Conservation (phyloP, 2,888 invertebrate species). For the Andrena camellia region DNA sequence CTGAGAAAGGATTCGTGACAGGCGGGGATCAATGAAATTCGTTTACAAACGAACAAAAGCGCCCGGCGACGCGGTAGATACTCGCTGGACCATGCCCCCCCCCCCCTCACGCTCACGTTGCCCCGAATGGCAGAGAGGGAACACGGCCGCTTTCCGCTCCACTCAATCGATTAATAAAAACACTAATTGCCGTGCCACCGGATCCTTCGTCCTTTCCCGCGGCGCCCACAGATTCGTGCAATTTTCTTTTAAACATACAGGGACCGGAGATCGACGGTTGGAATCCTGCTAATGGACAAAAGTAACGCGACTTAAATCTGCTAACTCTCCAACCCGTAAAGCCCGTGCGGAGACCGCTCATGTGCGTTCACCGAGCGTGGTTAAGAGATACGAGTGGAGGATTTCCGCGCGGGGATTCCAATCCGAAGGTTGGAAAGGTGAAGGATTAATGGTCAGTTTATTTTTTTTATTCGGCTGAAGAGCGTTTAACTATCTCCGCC, state of each 20-base stretch:
- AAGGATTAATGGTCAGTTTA: too few species aligned
- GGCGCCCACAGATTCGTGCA: background rate
- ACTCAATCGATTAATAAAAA: slow-evolving; percentile 56
- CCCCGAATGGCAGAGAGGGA: slow-evolving; percentile 2
- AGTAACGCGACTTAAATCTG: too few species aligned
- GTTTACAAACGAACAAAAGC: slow-evolving; percentile 61
- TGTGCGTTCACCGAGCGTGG: too few species aligned
- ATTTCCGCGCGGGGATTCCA: too few species aligned
- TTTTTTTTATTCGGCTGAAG: background rate
- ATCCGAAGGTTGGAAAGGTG: too few species aligned
- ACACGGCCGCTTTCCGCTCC: slow-evolving; percentile 17
- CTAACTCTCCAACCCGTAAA: too few species aligned
- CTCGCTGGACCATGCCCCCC: slow-evolving; percentile 31
- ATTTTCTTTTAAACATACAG: too few species aligned
- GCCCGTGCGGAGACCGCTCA: too few species aligned
- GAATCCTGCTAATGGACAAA: too few species aligned
- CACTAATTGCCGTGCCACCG: slow-evolving; percentile 41
- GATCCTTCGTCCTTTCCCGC: background rate
- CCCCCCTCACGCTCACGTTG: slow-evolving; percentile 5
- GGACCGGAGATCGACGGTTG: too few species aligned
- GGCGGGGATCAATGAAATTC: slow-evolving; percentile 64
- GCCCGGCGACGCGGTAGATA: slow-evolving; percentile 9
- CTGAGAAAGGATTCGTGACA: slow-evolving; percentile 26
- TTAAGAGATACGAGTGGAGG: too few species aligned
- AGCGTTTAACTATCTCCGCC: background rate